A percentile compares a stretch with the other conserved stretches of the same genome.
phyloP scores from a whole-genome alignment of 2,888 invertebrate species.

The Noctua janthe region DNA sequence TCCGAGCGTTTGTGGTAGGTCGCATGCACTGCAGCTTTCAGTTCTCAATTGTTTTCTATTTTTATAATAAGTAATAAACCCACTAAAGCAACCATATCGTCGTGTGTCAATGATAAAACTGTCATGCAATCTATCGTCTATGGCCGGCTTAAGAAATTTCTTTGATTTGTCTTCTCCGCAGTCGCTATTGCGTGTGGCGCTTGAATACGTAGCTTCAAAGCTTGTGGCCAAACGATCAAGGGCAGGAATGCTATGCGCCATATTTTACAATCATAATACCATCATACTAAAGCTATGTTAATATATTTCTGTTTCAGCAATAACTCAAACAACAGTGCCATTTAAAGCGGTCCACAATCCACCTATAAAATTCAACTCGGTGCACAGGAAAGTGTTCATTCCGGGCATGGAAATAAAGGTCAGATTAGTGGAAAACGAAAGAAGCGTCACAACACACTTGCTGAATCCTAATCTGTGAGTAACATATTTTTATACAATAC shows the following conservation, averaged over 20 bases:
- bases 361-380: slow-evolving; percentile 94
- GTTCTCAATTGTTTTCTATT: neutral
- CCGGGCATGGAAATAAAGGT: slow-evolving; percentile 94
- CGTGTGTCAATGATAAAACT: neutral
- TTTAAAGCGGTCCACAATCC: slow-evolving; percentile 92
- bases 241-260: neutral
- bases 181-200: neutral
- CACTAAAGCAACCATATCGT: neutral
- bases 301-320: slow-evolving; percentile 72
- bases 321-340: slow-evolving; percentile 85
- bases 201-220: neutral
- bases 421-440: slow-evolving; percentile 94
- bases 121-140: neutral
- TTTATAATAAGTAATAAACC: neutral
- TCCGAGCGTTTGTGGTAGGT: neutral
- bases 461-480: slow-evolving; percentile 97
- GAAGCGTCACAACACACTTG: slow-evolving; percentile 95
- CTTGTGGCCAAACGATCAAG: neutral
- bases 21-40: neutral
- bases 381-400: slow-evolving; percentile 94
- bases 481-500: slow-evolving; percentile 18
- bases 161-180: neutral
- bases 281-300: neutral
- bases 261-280: neutral
- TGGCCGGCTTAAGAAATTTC: neutral